These are phyloP conservation scores for Oryzias melastigma DNA, from an alignment of 2,113 vertebrate genomes.

Conservation along the genomic window DNA sequence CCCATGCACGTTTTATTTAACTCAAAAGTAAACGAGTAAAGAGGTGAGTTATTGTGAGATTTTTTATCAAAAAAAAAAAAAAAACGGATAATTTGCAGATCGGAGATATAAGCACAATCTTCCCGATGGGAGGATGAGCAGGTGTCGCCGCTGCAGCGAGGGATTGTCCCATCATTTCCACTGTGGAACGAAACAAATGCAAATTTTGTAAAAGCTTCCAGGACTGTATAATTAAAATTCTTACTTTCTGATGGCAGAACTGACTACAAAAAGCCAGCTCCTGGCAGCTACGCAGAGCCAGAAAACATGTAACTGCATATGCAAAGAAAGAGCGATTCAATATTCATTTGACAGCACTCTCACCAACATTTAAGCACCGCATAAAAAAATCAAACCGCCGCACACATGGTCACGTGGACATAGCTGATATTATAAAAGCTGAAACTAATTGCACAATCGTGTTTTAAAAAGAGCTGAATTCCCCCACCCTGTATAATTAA, in stretches of 20 bases:
- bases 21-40: too few relatives aligned
- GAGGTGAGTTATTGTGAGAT: too few relatives aligned
- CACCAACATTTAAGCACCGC: conserved; percentile 45
- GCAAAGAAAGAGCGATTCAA: conserved; percentile 23
- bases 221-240: not conserved
- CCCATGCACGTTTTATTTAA: not conserved
- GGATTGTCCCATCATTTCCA: too few relatives aligned
- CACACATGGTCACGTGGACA: too few relatives aligned
- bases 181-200: not conserved
- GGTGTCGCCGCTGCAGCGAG: too few relatives aligned
- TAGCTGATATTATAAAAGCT: conserved; percentile 12
- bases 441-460: conserved; percentile 26
- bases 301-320: conserved; percentile 29
- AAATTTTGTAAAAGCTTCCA: not conserved
- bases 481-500: not conserved
- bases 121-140: too few relatives aligned
- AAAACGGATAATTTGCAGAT: too few relatives aligned
- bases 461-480: conserved; percentile 19
- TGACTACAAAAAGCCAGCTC: conserved; percentile 7
- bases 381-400: too few relatives aligned
- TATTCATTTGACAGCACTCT: conserved; percentile 28
- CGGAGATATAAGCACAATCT: too few relatives aligned
- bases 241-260: not conserved
- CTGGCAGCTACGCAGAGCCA: not conserved
- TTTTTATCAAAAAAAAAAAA: too few relatives aligned